Conservation (phyloP, 2,113 vertebrate species). For the Paramormyrops kingsleyae region DNA sequence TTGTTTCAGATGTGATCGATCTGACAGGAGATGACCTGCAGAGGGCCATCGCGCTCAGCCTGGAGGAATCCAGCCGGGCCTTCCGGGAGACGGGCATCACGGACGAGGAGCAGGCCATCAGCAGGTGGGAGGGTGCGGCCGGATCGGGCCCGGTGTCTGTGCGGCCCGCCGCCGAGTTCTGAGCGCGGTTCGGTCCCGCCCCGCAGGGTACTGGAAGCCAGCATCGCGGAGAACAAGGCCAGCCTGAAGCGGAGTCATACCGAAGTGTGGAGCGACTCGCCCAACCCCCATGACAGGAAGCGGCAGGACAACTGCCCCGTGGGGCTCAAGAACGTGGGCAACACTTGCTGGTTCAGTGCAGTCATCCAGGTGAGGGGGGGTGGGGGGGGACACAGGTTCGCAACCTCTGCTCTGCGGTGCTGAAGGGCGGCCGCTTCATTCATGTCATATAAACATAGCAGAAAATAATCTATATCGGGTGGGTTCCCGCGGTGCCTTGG, state of each 20-base stretch:
- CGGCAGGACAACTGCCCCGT: constrained; percentile 86
- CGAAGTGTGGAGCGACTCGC: constrained; percentile 94
- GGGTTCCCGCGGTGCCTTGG: not conserved
- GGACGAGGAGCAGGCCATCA: constrained; percentile 98
- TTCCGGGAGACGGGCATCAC: constrained; percentile 98
- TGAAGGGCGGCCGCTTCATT: not conserved
- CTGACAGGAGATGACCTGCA: constrained; percentile 98
- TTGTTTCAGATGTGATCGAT: constrained; percentile 90
- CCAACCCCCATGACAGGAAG: constrained; percentile 92
- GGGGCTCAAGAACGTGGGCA: constrained; percentile 95
- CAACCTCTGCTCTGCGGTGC: not conserved
- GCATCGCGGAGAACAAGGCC: constrained; percentile 97
- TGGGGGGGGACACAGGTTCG: not conserved
- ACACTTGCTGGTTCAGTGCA: constrained; percentile 98
- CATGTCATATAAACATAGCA: not conserved
- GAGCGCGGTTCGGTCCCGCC: too few relatives aligned
- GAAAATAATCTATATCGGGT: not conserved
- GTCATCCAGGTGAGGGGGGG: constrained; percentile 84
- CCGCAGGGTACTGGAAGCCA: constrained; percentile 92
- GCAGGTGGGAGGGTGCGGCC: constrained; percentile 68
- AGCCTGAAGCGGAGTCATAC: constrained; percentile 90
- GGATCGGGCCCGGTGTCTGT: not conserved
- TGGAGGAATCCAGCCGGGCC: constrained; percentile 93
- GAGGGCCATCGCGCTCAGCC: constrained; percentile 95
- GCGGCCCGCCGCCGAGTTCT: not conserved